Conservation (phyloP, 2,113 vertebrate species). For the Meriones unguiculatus region DNA sequence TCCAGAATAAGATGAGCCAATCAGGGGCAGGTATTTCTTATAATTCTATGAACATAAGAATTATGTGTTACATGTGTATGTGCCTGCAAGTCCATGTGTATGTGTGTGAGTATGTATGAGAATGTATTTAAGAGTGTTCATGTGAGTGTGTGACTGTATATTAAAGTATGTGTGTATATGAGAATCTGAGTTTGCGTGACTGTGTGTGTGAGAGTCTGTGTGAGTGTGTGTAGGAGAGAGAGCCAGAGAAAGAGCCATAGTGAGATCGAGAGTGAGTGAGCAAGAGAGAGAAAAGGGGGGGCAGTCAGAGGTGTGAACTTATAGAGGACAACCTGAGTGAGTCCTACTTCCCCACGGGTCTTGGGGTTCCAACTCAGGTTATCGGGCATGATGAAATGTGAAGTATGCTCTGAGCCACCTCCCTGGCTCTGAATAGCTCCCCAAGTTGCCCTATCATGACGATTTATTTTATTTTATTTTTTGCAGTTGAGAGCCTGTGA, state of each 20-base stretch:
- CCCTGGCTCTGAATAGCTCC: neutral
- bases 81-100: too few relatives aligned
- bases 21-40: neutral
- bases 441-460: neutral
- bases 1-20: neutral
- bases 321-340: neutral
- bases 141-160: neutral
- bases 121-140: neutral
- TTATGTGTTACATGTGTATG: too few relatives aligned
- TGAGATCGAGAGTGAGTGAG: neutral
- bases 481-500: neutral
- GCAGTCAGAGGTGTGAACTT: neutral
- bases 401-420: neutral
- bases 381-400: neutral
- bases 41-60: neutral
- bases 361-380: neutral
- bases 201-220: neutral
- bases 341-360: neutral
- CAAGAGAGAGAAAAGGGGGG: neutral
- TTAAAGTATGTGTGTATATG: neutral
- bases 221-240: neutral
- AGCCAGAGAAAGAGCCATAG: neutral
- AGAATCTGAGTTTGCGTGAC: neutral
- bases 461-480: neutral
- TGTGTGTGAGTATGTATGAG: neutral